Evolutionary conservation across 2,113 vertebrate genomes (phyloP).

Genomic region (Macrotis lagotis): DNA sequence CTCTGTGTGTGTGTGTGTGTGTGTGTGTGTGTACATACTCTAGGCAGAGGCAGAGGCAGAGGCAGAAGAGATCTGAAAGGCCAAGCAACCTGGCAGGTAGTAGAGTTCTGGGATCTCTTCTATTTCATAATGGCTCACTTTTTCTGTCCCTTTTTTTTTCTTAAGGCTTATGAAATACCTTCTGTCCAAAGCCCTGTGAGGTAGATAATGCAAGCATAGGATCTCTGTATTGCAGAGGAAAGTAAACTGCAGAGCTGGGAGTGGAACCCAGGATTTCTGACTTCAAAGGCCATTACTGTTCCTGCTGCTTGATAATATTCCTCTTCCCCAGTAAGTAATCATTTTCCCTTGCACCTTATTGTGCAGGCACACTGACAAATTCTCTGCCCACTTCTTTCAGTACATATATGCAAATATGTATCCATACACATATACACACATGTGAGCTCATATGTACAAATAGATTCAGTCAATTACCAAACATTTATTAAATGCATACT

Average conservation of each 20-base stretch:
- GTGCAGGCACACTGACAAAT: neutral
- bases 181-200: neutral
- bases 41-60: neutral
- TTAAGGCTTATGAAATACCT: neutral
- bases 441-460: neutral
- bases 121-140: neutral
- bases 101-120: neutral
- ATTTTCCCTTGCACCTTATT: neutral
- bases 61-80: neutral
- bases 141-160: neutral
- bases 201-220: neutral
- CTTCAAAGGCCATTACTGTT: neutral
- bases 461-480: neutral
- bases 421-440: neutral
- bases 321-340: neutral
- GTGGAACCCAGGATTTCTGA: neutral
- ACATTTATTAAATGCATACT: neutral
- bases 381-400: neutral
- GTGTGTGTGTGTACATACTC: neutral
- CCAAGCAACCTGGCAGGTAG: neutral
- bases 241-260: constrained; percentile 3
- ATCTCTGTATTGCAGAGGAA: neutral
- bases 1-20: neutral
- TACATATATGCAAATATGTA: neutral
- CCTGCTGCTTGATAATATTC: neutral